phyloP scores from a whole-genome alignment of 1,140 invertebrate genomes.

The Cherax destructor region DNA sequence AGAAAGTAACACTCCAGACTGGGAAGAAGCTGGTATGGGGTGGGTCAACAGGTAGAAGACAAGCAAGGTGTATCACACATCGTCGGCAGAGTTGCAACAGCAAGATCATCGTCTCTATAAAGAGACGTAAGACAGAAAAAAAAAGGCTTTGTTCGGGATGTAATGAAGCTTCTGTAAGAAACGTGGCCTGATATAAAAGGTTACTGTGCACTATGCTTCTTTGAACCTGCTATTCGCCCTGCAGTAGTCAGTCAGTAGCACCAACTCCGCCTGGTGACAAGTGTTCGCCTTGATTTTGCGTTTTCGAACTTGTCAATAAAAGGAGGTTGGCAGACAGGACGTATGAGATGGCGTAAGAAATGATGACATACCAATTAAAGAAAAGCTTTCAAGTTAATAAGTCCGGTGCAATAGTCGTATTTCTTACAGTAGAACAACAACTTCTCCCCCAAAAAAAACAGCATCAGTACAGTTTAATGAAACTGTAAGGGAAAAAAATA shows the following conservation, averaged over 20 bases:
- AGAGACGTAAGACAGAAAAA: too few species aligned
- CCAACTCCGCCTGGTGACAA: neutral
- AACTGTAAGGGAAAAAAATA: neutral
- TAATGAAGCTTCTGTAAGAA: too few species aligned
- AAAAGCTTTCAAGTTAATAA: neutral
- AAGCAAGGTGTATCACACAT: neutral
- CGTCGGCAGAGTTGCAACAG: neutral
- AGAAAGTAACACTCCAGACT: conserved; percentile 48
- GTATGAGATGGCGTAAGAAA: neutral
- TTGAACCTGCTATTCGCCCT: too few species aligned
- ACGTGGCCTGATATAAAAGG: too few species aligned
- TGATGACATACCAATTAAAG: neutral
- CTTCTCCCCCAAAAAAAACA: neutral
- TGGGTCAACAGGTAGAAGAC: conserved; percentile 52
- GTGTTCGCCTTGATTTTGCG: neutral
- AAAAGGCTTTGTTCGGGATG: neutral
- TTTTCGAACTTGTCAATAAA: neutral
- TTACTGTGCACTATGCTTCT: too few species aligned
- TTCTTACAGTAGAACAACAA: neutral
- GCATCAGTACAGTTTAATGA: neutral
- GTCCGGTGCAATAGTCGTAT: neutral
- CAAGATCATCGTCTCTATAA: neutral
- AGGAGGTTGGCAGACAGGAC: neutral
- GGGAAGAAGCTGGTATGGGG: conserved; percentile 56
- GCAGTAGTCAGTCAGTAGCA: neutral